Conservation (phyloP, 2,113 vertebrate species). For the Esox niger region DNA sequence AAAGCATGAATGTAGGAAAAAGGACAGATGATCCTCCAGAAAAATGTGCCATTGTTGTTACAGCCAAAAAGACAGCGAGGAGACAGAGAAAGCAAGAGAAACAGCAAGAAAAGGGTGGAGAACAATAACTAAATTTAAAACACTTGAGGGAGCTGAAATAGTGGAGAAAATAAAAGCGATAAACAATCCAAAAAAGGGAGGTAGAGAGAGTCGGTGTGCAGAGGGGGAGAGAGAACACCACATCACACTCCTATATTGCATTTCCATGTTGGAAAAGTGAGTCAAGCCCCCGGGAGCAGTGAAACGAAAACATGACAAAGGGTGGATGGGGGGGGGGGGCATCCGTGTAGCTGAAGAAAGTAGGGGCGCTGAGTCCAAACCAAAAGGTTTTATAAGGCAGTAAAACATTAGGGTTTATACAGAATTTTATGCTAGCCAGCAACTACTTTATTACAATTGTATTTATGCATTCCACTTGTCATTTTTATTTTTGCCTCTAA, state of each 20-base stretch:
- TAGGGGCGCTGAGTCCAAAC: not conserved
- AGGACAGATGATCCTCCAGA: not conserved
- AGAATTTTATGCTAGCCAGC: too few species aligned
- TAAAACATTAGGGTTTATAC: too few species aligned
- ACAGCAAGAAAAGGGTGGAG: not conserved
- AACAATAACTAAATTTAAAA: not conserved
- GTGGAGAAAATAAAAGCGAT: too few species aligned
- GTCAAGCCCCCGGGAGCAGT: not conserved
- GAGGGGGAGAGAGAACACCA: not conserved
- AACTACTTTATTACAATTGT: too few species aligned
- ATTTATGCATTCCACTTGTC: too few species aligned
- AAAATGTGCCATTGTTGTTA: not conserved
- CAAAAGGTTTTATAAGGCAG: too few species aligned
- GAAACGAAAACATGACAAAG: not conserved
- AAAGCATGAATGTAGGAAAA: slow-evolving; percentile 7
- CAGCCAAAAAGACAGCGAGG: not conserved
- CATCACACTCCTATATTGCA: slow-evolving; percentile 21
- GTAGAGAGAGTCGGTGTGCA: not conserved
- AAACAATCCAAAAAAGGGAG: too few species aligned
- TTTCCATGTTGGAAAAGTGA: slow-evolving; percentile 15
- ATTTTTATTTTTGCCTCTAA: too few species aligned
- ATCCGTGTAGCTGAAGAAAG: not conserved
- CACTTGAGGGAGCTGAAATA: not conserved
- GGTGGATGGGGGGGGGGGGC: not conserved
- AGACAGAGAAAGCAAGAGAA: not conserved